A percentile compares a stretch with the other conserved stretches of the same genome.
Conservation (phyloP, 1,140 invertebrate species). For the Heliconius congener region DNA sequence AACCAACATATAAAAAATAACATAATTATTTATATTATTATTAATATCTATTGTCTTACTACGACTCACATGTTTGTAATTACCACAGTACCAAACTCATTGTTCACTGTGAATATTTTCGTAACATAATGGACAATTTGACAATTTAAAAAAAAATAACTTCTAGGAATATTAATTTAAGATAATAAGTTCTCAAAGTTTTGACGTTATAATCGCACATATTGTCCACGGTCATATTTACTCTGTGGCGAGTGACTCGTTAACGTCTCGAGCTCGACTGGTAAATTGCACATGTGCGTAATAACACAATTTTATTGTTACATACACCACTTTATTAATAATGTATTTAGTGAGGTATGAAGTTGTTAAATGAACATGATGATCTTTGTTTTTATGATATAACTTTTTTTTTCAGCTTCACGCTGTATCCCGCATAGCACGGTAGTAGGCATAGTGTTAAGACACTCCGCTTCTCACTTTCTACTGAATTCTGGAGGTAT, state of each 20-base stretch:
- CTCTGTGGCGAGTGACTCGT: constrained; percentile 29
- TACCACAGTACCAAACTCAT: neutral
- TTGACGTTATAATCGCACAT: constrained; percentile 30
- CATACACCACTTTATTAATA: constrained; percentile 31
- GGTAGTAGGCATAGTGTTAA: too few species aligned
- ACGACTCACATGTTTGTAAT: neutral
- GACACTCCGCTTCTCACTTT: too few species aligned
- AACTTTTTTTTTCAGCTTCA: too few species aligned
- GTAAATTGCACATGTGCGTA: constrained; percentile 29
- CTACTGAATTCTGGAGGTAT: too few species aligned
- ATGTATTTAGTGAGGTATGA: constrained; percentile 25
- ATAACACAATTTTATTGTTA: constrained; percentile 38
- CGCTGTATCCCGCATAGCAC: too few species aligned
- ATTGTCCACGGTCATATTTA: constrained; percentile 27
- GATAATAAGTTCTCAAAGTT: constrained; percentile 8
- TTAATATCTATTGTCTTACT: neutral
- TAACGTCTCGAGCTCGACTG: constrained; percentile 6
- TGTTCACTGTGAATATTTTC: neutral
- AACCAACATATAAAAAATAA: too few species aligned
- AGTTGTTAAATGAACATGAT: constrained; percentile 20
- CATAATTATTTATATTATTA: too few species aligned
- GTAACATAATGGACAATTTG: neutral
- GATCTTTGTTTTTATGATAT: constrained; percentile 1
- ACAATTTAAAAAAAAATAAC: neutral
- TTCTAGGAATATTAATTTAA: constrained; percentile 13